Percentiles rank a stretch among this genome's conserved stretches.
Conservation (phyloP, 2,888 invertebrate genomes). For the Meghimatium bilineatum region DNA sequence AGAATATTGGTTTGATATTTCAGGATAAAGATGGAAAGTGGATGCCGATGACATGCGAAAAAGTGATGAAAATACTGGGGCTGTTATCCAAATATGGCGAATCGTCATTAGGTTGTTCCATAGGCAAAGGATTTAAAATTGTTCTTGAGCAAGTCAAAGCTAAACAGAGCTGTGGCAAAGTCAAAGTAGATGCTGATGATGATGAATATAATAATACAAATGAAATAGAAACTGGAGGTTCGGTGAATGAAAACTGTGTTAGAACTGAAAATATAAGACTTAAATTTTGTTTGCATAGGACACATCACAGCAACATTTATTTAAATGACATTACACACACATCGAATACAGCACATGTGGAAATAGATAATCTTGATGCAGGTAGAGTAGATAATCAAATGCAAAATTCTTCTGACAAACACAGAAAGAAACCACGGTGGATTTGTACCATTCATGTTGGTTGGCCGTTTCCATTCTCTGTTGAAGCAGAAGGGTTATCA, state of each 20-base stretch:
- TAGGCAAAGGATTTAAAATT: conserved; percentile 40
- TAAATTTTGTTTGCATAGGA: neutral
- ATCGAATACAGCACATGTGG: neutral
- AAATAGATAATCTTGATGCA: neutral
- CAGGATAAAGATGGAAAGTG: conserved; percentile 8
- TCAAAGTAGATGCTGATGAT: neutral
- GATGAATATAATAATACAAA: neutral
- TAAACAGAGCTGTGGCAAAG: neutral
- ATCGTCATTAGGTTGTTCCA: conserved; percentile 4
- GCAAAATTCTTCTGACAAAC: neutral
- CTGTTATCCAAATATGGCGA: conserved; percentile 35
- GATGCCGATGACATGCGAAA: conserved; percentile 21
- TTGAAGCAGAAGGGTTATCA: conserved; percentile 28
- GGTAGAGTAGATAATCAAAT: neutral
- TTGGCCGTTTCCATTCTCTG: conserved; percentile 41
- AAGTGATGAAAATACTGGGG: conserved; percentile 33
- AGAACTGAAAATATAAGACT: neutral
- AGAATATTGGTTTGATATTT: conserved; percentile 27
- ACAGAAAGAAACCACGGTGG: conserved; percentile 20
- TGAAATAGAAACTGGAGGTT: neutral
- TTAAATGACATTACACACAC: neutral
- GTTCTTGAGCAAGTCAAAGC: conserved; percentile 30
- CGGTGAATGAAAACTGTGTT: neutral
- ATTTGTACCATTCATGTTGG: conserved; percentile 41
- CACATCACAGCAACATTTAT: neutral